phyloP scores from a whole-genome alignment of 1,140 invertebrate genomes.

The Ceratitis capitata region DNA sequence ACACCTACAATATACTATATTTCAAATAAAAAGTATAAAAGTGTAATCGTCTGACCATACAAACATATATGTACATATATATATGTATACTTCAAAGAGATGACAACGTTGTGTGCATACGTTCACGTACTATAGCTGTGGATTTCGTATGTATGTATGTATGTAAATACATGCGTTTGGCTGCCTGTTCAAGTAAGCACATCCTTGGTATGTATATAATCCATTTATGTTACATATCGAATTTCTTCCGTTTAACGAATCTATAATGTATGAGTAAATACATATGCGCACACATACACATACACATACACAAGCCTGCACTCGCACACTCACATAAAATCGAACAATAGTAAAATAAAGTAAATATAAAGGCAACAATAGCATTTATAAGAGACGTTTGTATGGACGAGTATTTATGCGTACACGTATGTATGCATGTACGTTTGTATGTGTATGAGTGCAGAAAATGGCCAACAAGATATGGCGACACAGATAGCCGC shows the following conservation, averaged over 20 bases:
- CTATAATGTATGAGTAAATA: slow-evolving; percentile 9
- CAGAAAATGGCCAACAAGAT: slow-evolving; percentile 15
- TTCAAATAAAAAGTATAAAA: background rate
- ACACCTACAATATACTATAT: too few species aligned
- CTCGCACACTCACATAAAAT: background rate
- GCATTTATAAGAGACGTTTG: too few species aligned
- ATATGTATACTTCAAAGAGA: too few species aligned
- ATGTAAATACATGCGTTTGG: background rate
- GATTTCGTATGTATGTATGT: background rate
- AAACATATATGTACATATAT: background rate
- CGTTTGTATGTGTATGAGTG: background rate
- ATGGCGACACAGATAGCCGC: slow-evolving; percentile 11
- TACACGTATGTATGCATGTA: background rate
- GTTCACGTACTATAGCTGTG: background rate
- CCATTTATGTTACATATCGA: slow-evolving; percentile 21
- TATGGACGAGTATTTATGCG: background rate
- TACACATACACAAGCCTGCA: background rate
- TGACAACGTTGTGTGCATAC: background rate
- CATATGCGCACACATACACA: background rate
- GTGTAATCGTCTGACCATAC: background rate
- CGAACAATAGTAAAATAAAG: slow-evolving; percentile 6
- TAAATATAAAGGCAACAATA: slow-evolving; percentile 14
- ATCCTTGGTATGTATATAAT: background rate
- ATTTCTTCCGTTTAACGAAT: slow-evolving; percentile 24
- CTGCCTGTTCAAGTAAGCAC: too few species aligned